Percentiles rank a stretch among this genome's conserved stretches.
These are phyloP conservation scores for Euleptes europaea DNA, from an alignment of 2,113 vertebrate species.

Conservation along the genomic window DNA sequence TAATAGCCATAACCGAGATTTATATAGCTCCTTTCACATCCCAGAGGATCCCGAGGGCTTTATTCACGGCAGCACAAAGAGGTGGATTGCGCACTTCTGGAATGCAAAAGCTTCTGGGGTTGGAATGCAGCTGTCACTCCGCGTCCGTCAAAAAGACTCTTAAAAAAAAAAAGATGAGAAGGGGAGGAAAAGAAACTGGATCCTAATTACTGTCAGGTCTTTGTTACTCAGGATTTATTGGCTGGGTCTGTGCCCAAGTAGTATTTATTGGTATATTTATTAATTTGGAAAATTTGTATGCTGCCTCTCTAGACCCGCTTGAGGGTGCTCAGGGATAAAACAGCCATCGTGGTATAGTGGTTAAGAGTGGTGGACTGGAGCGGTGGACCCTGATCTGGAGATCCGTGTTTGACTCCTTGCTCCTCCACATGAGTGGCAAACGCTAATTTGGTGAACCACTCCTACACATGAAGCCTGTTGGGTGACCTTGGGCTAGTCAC, in stretches of 20 bases:
- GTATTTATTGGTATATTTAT: too few relatives aligned
- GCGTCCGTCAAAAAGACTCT: slow-evolving; percentile 26
- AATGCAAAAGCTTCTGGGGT: slow-evolving; percentile 55
- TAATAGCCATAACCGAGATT: slow-evolving; percentile 62
- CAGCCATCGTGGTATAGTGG: too few relatives aligned
- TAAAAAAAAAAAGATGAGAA: slow-evolving; percentile 26
- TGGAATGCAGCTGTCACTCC: slow-evolving; percentile 48
- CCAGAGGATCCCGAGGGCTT: slow-evolving; percentile 49
- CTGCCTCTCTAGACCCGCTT: too few relatives aligned
- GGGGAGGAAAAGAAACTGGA: slow-evolving; percentile 6
- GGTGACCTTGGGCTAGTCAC: too few relatives aligned
- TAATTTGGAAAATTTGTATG: too few relatives aligned
- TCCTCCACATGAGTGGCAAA: too few relatives aligned
- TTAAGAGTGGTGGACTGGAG: too few relatives aligned
- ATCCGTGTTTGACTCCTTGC: too few relatives aligned
- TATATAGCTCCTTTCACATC: slow-evolving; percentile 60
- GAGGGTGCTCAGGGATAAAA: too few relatives aligned
- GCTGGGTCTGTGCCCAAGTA: neutral
- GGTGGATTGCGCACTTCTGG: slow-evolving; percentile 57
- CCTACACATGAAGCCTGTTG: too few relatives aligned
- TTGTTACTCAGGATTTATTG: slow-evolving; percentile 5
- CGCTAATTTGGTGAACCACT: too few relatives aligned
- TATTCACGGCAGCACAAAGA: slow-evolving; percentile 51
- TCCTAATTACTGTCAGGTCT: neutral
- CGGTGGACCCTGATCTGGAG: too few relatives aligned